These are phyloP conservation scores for Gobio occitaniae DNA, from an alignment of 2,797 vertebrate genomes.

Conservation along the genomic window DNA sequence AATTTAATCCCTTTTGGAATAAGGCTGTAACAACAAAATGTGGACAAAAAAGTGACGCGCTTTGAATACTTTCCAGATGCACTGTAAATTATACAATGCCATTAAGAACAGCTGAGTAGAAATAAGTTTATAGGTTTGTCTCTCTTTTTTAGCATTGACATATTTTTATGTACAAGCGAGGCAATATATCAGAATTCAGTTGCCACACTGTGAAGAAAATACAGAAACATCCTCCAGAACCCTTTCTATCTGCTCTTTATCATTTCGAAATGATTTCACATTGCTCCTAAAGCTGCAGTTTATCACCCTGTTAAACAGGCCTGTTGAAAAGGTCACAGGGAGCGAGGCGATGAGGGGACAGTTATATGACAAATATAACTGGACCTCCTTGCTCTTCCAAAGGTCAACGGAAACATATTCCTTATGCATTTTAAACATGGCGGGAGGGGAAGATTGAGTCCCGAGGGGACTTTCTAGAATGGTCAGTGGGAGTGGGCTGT, in stretches of 20 bases:
- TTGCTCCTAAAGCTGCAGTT: constrained; percentile 37
- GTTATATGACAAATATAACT: constrained; percentile 53
- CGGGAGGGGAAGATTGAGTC: constrained; percentile 4
- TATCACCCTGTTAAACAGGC: constrained; percentile 42
- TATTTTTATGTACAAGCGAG: background rate
- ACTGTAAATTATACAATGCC: background rate
- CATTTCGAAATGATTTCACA: constrained; percentile 25
- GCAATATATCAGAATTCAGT: background rate
- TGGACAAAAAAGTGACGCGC: too few species aligned
- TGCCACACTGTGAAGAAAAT: constrained; percentile 4
- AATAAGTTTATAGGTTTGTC: background rate
- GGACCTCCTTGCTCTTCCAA: constrained; percentile 37
- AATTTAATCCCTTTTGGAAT: too few species aligned
- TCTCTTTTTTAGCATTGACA: background rate
- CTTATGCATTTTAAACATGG: constrained; percentile 23
- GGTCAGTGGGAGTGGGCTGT: background rate
- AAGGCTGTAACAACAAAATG: too few species aligned
- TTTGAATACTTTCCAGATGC: too few species aligned
- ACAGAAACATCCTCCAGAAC: background rate
- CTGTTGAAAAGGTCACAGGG: constrained; percentile 53
- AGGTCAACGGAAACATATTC: constrained; percentile 53
- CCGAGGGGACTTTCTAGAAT: background rate
- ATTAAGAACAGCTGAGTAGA: background rate
- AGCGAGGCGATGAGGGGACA: constrained; percentile 31
- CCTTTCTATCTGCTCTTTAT: constrained; percentile 1